Evolutionary conservation across 2,888 invertebrate species (phyloP), one percentile per base, ranked within the genome.

Genomic region (Callyntrura guangdongensis): DNA sequence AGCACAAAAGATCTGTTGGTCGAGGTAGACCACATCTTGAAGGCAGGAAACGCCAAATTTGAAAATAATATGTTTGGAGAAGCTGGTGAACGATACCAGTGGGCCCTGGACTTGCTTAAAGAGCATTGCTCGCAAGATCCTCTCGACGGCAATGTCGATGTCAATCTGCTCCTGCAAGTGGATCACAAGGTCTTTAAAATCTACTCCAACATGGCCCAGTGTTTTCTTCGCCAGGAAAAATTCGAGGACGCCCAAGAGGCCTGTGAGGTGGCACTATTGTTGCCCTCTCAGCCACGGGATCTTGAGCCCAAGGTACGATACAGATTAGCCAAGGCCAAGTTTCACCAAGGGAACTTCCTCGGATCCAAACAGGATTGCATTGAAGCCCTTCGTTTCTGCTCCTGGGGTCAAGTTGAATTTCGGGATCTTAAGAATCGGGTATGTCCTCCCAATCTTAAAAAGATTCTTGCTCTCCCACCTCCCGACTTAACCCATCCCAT

Each of bases 151-250:
- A 36, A 27, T 27, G n/a, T 17, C 3, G n/a, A 61, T 4, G 8
- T 3, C 0, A 20, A 0, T 61, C n/a, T 17, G 59, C 59, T 1
- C n/a, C 59, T 53, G 56, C 17, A 69, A 56, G 20, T 83, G n/a
- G 83, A 83, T 17, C 64, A 56, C 25, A 74, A 67, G 20, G n/a
- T 12, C 2, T 89, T 56, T 49, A 49, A 83, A 22, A n/a, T 83
- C 17, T 89, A 74, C 64, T 83, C 82, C 20, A 89, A 89, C 45
- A 49, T 84, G 0, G 84, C 89, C 17, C 17, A 84, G 0, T 83
- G 83, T 49, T 64, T 36, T 14, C 9, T 72, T 8, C 72, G 64
- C 12, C 4, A 14, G 53, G 47, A 84, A 8, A 36, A 89, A 0
- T 84, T 53, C 47, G 74, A 64, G 8, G 61, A 84, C 11, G 72